Evolutionary conservation across 2,113 vertebrate genomes (phyloP), one percentile per base, ranked within the genome.

Genomic region (Pollimyrus isidori): DNA sequence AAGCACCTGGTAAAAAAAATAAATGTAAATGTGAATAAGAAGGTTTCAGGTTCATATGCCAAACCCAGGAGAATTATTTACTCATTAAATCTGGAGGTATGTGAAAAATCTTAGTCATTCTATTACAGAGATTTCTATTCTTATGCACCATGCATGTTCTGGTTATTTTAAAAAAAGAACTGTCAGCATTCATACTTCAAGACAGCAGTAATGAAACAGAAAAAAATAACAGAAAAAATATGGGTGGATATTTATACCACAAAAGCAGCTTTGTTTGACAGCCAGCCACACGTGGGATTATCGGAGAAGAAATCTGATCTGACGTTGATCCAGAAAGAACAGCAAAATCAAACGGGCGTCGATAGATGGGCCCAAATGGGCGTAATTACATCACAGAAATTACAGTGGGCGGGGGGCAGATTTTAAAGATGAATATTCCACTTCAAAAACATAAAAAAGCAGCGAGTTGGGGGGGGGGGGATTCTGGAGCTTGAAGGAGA

Each of bases 381-480:
- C 17, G 35, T 80, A 80, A 80, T 80, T 80, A 80, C 73, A 80
- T 80, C 30, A 80, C 35, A 42, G 73, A 35, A 80, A 80, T 80
- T 80, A 80, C 73, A 80, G 73, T 42, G 73, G 35, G 35, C 13
- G 30, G 73, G 15, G 10, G 73, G 13, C 35, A 80, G 35, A 5
- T 42, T 42, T 80, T 80, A 42, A 80, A 80, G 73, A 80, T 80
- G 73, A 80, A 80, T 42, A 80, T 80, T 80, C n/a, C 13, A 69
- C 62, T 69, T 69, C n/a, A 80, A 17, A 80, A 80, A 80, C 62
- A 69, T 80, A 80, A 80, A 80, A 80, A 80, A 4, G 73, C 69
- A 76, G 1, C 0, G 30, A 6, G 30, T 11, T 35, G 30, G 30
- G 26, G 30, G 15, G 73, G 15, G 26, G 30, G 15, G 73, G 15